phyloP scores from a whole-genome alignment of 2,797 vertebrate species.

The Trematomus bernacchii region DNA sequence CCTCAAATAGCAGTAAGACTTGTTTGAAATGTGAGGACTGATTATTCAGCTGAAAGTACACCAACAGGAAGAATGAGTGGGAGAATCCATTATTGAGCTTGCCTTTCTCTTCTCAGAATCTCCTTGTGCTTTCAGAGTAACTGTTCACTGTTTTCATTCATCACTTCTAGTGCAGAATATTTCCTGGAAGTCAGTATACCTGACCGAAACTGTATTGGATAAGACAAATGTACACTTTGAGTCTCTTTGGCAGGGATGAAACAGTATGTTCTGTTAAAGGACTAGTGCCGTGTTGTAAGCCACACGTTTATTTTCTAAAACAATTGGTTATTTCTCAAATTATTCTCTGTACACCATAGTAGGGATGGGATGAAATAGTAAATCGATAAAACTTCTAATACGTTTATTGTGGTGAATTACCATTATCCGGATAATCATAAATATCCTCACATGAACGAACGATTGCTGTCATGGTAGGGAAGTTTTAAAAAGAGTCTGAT shows the following conservation, averaged over 20 bases:
- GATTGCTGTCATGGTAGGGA: too few species aligned
- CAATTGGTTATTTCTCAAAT: too few species aligned
- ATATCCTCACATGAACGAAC: too few species aligned
- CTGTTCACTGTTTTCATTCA: slow-evolving; percentile 35
- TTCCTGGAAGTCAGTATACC: slow-evolving; percentile 42
- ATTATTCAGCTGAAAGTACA: slow-evolving; percentile 1
- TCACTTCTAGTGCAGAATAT: slow-evolving; percentile 18
- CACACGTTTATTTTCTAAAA: neutral
- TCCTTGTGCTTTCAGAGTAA: slow-evolving; percentile 37
- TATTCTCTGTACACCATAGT: too few species aligned
- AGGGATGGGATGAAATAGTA: too few species aligned
- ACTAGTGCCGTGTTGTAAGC: neutral
- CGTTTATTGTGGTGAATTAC: too few species aligned
- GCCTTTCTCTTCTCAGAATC: slow-evolving; percentile 15
- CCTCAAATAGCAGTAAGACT: neutral
- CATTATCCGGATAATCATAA: too few species aligned
- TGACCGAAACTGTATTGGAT: slow-evolving; percentile 9
- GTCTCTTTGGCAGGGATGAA: neutral
- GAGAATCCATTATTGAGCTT: neutral
- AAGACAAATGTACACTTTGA: neutral
- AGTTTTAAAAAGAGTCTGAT: too few species aligned
- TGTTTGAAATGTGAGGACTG: slow-evolving; percentile 7
- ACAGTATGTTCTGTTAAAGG: slow-evolving; percentile 16
- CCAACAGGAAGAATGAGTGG: neutral
- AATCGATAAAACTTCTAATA: too few species aligned